phyloP scores from a whole-genome alignment of 2,113 vertebrate genomes.

The Vombatus ursinus region DNA sequence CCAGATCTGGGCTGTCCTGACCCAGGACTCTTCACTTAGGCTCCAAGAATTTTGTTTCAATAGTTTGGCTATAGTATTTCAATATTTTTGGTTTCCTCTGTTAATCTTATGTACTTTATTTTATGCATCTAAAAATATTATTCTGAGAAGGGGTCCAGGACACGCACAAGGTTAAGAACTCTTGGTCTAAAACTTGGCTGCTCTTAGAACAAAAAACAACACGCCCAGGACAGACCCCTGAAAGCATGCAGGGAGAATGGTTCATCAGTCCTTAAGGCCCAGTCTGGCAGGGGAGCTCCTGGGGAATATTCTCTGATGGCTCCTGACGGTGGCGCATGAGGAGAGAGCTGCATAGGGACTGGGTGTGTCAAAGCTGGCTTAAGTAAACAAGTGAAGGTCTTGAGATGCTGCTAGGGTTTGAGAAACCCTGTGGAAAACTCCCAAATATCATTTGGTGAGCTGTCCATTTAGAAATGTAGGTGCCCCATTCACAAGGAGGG shows the following conservation, averaged over 20 bases:
- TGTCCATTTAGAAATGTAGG: too few relatives aligned
- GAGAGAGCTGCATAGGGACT: not conserved
- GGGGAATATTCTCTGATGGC: too few relatives aligned
- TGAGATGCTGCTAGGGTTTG: not conserved
- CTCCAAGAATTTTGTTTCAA: not conserved
- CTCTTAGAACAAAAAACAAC: not conserved
- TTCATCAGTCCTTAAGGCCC: not conserved
- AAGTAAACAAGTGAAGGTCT: not conserved
- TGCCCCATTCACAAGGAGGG: too few relatives aligned
- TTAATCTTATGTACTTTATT: not conserved
- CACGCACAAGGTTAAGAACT: not conserved
- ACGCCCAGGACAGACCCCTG: not conserved
- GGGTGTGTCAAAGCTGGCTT: not conserved
- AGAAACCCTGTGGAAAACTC: too few relatives aligned
- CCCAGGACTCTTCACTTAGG: not conserved
- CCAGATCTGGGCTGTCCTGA: not conserved
- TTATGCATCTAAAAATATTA: not conserved
- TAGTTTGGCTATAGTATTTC: not conserved
- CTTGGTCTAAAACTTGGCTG: not conserved
- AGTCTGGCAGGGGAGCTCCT: not conserved
- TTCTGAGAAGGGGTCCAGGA: not conserved
- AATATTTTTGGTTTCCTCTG: not conserved
- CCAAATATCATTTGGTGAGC: too few relatives aligned
- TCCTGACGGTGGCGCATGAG: not conserved
- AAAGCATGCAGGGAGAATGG: not conserved